Evolutionary conservation across 2,888 invertebrate genomes (phyloP).

Genomic region (Drosophila mercatorum): DNA sequence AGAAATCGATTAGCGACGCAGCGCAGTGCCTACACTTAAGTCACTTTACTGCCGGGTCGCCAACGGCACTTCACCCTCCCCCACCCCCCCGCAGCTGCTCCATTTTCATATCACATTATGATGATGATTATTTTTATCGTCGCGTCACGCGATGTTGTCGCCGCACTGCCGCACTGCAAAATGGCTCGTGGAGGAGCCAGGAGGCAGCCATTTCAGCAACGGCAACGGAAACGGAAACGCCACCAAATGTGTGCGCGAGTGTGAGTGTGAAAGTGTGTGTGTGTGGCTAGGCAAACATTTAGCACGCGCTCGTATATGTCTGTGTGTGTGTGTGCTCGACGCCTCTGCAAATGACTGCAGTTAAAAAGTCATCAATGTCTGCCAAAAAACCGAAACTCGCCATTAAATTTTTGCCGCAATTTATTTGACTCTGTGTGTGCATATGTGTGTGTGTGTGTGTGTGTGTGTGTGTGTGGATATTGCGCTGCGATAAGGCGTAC

Average conservation of each 20-base stretch:
- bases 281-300: slow-evolving; percentile 49
- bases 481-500: slow-evolving; percentile 46
- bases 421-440: slow-evolving; percentile 38
- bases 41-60: slow-evolving; percentile 24
- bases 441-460: slow-evolving; percentile 10
- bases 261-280: slow-evolving; percentile 9
- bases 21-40: slow-evolving; percentile 39
- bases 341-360: slow-evolving; percentile 81
- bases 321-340: slow-evolving; percentile 29
- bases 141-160: slow-evolving; percentile 81
- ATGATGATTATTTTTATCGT: slow-evolving; percentile 70
- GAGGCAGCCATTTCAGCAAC: slow-evolving; percentile 36
- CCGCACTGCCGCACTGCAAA: slow-evolving; percentile 55
- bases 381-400: slow-evolving; percentile 70
- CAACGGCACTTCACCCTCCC: too few species aligned
- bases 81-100: background rate
- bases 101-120: slow-evolving; percentile 64
- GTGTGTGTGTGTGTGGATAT: slow-evolving; percentile 34
- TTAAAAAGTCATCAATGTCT: slow-evolving; percentile 84
- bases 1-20: slow-evolving; percentile 76
- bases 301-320: slow-evolving; percentile 8
- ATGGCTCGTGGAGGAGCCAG: slow-evolving; percentile 16
- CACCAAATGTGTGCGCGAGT: slow-evolving; percentile 38
- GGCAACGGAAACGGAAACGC: slow-evolving; percentile 71
- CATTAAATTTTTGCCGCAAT: slow-evolving; percentile 73